Evolutionary conservation across 1,140 invertebrate species (phyloP), one percentile per base, ranked within the genome.

Genomic region (Ceratitis capitata): DNA sequence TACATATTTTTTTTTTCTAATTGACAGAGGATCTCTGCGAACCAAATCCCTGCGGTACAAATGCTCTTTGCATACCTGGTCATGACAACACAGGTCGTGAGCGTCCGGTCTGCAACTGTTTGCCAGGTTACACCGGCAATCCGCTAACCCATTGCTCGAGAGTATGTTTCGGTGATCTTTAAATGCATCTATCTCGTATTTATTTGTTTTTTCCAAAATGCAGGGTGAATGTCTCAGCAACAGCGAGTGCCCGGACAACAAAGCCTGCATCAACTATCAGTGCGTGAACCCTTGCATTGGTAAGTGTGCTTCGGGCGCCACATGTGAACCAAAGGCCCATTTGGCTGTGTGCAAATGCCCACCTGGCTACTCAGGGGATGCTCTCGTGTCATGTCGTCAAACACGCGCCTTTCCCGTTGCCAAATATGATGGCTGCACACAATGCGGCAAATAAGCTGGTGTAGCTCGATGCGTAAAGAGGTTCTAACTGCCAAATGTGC

Each of bases 281-380:
- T 96, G 96, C 89, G 93, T 94, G 83, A 95, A 96, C 91, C 95
- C 96, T 0, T 98, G 96, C 89, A 94, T 94, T 19, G 95, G 95
- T 82, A 96, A 97, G 88, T 98, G 97, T 88, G 95, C 95, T 53
- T 92, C 93, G 0, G 94, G 94, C 2, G 90, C 90, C 86, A 89
- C 87, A 47, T 91, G 90, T 45, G 90, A 91, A 61, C 87, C 90
- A 6, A 91, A 91, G 85, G 78, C 87, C 84, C 97, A 98, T 89
- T 94, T 97, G 64, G 96, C 97, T 2, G 96, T 97, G 16, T 98
- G 97, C 90, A 96, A 96, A 1, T 98, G 97, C 89, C 95, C 96
- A 0, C 92, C 95, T 47, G 97, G 97, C 82, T 95, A 94, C 87
- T 93, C 94, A n/a, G 96, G 96, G 9, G 95, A 97, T 92, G 95